phyloP scores from a whole-genome alignment of 2,797 vertebrate species.

The Esox lucius region DNA sequence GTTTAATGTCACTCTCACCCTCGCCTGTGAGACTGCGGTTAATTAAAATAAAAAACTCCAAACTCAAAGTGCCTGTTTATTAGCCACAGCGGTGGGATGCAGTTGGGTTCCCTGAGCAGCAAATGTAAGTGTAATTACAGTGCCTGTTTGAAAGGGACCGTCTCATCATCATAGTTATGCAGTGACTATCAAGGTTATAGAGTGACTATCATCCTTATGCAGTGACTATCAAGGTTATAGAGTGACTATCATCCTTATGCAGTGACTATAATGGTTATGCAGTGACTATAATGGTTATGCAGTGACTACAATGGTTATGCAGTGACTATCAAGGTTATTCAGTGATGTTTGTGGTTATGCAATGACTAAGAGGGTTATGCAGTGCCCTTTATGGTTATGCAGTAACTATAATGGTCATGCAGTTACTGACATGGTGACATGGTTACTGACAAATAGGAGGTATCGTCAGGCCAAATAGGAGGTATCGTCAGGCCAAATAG shows the following conservation, averaged over 20 bases:
- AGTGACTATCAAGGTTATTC: too few species aligned
- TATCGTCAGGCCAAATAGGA: too few species aligned
- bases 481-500: too few species aligned
- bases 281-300: conserved; percentile 1
- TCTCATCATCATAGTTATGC: conserved; percentile 46
- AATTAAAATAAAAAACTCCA: conserved; percentile 52
- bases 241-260: background rate
- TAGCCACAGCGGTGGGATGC: conserved; percentile 31
- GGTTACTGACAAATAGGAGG: too few species aligned
- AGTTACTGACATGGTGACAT: too few species aligned
- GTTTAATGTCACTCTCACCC: conserved; percentile 47
- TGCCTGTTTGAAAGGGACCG: conserved; percentile 36
- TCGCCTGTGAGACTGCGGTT: conserved; percentile 46
- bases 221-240: conserved; percentile 33
- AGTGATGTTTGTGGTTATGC: too few species aligned
- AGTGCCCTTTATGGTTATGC: too few species aligned
- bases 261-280: conserved; percentile 32
- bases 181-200: conserved; percentile 38
- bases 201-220: background rate
- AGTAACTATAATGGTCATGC: conserved; percentile 1
- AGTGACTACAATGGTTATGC: too few species aligned
- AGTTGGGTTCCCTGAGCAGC: conserved; percentile 38
- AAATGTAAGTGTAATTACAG: conserved; percentile 62
- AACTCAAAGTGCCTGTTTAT: conserved; percentile 56
- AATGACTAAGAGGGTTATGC: too few species aligned